Conservation (phyloP, 2,113 vertebrate species). For the Boulengeromyrus knoepffleri region DNA sequence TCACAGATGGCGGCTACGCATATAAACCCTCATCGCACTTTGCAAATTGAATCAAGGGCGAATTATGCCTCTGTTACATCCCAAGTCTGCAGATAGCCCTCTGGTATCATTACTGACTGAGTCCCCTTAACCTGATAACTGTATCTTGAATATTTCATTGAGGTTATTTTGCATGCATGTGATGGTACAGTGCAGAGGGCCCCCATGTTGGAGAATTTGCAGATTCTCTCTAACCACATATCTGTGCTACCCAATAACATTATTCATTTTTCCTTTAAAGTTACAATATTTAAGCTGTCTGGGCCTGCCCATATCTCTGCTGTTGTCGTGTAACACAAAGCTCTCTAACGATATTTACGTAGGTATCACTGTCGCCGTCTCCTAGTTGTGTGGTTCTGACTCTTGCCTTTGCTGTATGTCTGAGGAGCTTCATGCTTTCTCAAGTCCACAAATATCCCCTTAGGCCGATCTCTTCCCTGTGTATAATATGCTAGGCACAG, state of each 20-base stretch:
- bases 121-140: conserved; percentile 11
- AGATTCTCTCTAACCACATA: not conserved
- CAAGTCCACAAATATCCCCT: not conserved
- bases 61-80: not conserved
- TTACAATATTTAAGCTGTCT: not conserved
- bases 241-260: not conserved
- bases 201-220: not conserved
- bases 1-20: not conserved
- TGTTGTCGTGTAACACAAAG: not conserved
- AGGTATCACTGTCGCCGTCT: not conserved
- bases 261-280: not conserved
- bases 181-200: not conserved
- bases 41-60: not conserved
- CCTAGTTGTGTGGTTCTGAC: not conserved
- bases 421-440: not conserved
- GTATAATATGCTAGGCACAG: not conserved
- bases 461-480: not conserved
- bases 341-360: not conserved
- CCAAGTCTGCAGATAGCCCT: not conserved
- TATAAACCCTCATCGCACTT: not conserved
- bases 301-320: not conserved
- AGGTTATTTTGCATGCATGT: not conserved
- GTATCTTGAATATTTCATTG: conserved; percentile 16
- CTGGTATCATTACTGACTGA: not conserved
- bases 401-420: not conserved